Conservation (phyloP, 2,888 invertebrate genomes). For the Phorcus lineatus region DNA sequence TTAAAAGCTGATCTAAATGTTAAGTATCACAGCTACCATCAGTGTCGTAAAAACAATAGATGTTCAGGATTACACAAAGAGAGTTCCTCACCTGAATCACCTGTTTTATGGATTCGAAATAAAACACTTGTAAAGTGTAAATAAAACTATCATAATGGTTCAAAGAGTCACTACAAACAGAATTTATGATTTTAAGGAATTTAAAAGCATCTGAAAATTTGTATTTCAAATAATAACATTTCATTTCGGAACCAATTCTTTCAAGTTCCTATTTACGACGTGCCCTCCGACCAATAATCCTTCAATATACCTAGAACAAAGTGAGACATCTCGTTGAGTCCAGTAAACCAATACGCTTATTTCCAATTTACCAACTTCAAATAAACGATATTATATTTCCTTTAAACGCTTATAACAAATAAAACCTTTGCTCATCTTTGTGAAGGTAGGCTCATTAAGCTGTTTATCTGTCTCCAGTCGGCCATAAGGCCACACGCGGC, state of each 20-base stretch:
- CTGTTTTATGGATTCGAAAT: too few relatives aligned
- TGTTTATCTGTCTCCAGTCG: not conserved
- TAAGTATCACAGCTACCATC: too few relatives aligned
- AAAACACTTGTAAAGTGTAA: too few relatives aligned
- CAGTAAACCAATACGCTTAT: not conserved
- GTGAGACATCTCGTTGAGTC: not conserved
- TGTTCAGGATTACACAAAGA: too few relatives aligned
- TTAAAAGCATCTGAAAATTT: too few relatives aligned
- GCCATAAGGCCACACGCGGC: not conserved
- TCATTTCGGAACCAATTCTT: not conserved
- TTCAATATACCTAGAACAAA: not conserved
- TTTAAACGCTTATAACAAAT: conserved; percentile 1
- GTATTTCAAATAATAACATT: too few relatives aligned
- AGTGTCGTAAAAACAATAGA: too few relatives aligned
- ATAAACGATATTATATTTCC: not conserved
- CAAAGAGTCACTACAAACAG: too few relatives aligned
- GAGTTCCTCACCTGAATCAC: too few relatives aligned
- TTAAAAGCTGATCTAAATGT: too few relatives aligned
- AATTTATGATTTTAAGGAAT: too few relatives aligned
- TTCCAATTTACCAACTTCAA: not conserved
- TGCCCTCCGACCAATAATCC: not conserved
- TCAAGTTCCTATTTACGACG: not conserved
- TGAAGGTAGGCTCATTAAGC: not conserved
- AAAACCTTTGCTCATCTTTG: not conserved
- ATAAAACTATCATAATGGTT: too few relatives aligned